Conservation (phyloP, 2,113 vertebrate genomes). For the Orycteropus afer region DNA sequence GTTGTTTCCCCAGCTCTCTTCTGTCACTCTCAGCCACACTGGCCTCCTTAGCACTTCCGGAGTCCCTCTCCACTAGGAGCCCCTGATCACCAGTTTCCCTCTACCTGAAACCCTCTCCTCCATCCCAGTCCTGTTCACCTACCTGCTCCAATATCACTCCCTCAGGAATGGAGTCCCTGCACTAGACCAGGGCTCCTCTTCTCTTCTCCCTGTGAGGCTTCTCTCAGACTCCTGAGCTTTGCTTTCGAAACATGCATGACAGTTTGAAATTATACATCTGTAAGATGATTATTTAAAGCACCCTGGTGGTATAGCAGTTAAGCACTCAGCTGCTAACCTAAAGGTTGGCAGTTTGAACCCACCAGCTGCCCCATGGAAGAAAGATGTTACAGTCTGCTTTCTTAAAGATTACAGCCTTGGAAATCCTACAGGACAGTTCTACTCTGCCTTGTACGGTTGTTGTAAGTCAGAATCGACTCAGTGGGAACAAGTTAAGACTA, state of each 20-base stretch:
- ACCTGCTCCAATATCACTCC: background rate
- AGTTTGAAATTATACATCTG: background rate
- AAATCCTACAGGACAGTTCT: background rate
- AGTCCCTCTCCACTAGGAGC: background rate
- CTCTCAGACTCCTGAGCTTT: background rate
- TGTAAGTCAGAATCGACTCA: background rate
- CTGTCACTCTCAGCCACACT: background rate
- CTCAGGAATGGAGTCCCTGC: background rate
- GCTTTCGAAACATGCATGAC: background rate
- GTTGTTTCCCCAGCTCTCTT: background rate
- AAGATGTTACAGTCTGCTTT: background rate
- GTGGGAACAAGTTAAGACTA: background rate
- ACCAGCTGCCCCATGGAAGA: background rate
- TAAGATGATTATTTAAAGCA: background rate
- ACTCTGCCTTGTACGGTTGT: background rate
- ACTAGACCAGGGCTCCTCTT: background rate
- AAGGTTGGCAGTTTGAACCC: background rate
- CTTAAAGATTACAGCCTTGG: background rate
- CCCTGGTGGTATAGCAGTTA: background rate
- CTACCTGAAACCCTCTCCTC: background rate
- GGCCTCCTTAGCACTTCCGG: background rate
- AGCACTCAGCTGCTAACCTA: background rate
- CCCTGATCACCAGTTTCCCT: background rate
- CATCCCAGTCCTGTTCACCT: background rate
- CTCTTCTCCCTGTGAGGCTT: background rate